Conservation (phyloP, 2,113 vertebrate genomes). For the Syngnathus typhle region DNA sequence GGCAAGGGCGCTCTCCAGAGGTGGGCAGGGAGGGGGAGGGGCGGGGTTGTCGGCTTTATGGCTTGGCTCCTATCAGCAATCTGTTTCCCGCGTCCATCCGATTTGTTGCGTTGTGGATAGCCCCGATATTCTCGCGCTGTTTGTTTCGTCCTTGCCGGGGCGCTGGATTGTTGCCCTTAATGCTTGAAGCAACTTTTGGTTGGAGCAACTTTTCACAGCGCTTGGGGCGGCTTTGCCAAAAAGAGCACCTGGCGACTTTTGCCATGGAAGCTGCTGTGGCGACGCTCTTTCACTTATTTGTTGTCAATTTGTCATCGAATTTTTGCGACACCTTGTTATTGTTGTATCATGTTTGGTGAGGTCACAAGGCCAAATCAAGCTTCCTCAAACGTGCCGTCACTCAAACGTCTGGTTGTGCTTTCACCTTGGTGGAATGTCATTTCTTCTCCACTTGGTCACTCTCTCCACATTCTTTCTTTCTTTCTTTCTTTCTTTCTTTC, state of each 20-base stretch:
- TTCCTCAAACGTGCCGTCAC: too few species aligned
- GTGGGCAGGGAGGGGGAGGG: constrained; percentile 54
- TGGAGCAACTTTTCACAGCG: background rate
- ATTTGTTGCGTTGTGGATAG: background rate
- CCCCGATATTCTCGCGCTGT: background rate
- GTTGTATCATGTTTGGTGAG: too few species aligned
- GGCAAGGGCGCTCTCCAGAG: constrained; percentile 45
- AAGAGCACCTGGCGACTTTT: background rate
- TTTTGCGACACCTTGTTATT: too few species aligned
- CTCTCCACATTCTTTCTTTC: too few species aligned
- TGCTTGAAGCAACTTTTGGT: background rate
- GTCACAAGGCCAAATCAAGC: too few species aligned
- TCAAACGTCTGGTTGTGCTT: too few species aligned
- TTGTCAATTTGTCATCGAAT: too few species aligned
- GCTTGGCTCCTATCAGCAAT: constrained; percentile 43
- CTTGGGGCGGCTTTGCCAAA: background rate
- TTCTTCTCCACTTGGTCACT: too few species aligned
- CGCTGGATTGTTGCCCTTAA: background rate
- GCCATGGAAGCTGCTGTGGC: too few species aligned
- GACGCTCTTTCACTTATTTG: too few species aligned
- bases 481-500: too few species aligned
- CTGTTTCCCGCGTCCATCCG: constrained; percentile 28
- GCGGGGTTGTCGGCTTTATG: constrained; percentile 17
- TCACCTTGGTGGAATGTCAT: too few species aligned
- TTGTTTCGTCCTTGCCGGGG: constrained; percentile 21